A percentile compares a stretch with the other conserved stretches of the same genome.
Evolutionary conservation across 2,113 vertebrate genomes (phyloP).

Genomic region (Mixornis gularis): DNA sequence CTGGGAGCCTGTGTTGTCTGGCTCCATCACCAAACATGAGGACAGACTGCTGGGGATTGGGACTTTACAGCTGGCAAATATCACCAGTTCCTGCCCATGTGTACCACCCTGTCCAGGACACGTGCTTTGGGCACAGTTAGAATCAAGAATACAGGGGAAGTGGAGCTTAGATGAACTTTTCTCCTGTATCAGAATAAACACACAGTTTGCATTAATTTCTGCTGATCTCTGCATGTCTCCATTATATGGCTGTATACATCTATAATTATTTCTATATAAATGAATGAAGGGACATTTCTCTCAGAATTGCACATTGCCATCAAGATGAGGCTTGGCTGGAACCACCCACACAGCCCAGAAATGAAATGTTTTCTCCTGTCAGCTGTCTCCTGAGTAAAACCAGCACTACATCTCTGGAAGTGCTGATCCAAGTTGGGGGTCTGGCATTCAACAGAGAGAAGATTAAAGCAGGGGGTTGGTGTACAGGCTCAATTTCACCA

Average conservation of each 20-base stretch:
- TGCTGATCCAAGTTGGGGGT: background rate
- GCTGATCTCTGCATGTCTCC: background rate
- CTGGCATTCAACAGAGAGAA: background rate
- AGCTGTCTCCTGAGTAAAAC: background rate
- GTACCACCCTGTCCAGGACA: background rate
- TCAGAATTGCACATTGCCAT: background rate
- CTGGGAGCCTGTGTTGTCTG: background rate
- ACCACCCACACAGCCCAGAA: background rate
- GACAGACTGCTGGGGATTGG: background rate
- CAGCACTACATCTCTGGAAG: background rate
- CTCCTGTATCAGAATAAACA: background rate
- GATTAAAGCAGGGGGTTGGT: background rate
- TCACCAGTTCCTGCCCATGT: background rate
- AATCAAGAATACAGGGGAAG: background rate
- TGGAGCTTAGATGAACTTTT: background rate
- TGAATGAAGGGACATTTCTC: background rate
- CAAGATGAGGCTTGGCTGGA: background rate
- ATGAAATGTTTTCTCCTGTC: background rate
- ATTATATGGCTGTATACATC: background rate
- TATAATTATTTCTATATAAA: slow-evolving; percentile 1
- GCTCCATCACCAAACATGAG: background rate
- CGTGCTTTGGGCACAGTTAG: background rate
- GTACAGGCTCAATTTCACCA: background rate
- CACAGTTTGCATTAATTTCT: background rate
- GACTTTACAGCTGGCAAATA: background rate